A percentile compares a stretch with the other conserved stretches of the same genome.
These are phyloP conservation scores for Rhombomys opimus DNA, from an alignment of 2,113 vertebrate species.

Conservation along the genomic window DNA sequence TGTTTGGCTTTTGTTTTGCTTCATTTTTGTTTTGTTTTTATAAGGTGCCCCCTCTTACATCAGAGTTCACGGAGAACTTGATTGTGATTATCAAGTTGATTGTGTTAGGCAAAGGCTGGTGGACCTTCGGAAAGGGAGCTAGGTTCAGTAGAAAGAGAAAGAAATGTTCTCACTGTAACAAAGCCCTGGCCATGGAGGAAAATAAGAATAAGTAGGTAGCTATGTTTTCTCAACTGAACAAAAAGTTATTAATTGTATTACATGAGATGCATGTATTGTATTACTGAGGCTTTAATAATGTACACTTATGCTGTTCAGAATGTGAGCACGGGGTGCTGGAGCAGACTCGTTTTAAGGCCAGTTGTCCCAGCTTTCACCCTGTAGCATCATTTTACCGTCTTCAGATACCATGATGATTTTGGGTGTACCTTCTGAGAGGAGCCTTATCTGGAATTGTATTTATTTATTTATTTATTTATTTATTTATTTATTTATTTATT, in stretches of 20 bases:
- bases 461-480: too few species aligned
- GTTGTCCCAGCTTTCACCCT: too few species aligned
- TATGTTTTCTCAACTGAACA: neutral
- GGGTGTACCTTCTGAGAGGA: neutral
- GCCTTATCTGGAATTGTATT: too few species aligned
- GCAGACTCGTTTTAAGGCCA: neutral
- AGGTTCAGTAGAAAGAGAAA: neutral
- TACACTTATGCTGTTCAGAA: neutral
- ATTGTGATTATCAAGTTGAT: neutral
- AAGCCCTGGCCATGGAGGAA: neutral
- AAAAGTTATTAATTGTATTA: neutral
- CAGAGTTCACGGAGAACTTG: neutral
- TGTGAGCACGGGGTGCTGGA: neutral
- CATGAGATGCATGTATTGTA: neutral
- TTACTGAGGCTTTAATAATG: neutral
- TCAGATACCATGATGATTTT: too few species aligned
- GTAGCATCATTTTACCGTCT: accelerated
- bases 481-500: too few species aligned
- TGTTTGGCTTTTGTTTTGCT: neutral
- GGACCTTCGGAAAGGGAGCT: neutral
- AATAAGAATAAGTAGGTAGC: neutral
- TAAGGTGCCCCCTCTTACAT: neutral
- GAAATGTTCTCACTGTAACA: neutral
- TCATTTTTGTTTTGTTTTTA: neutral
- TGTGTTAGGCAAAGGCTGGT: neutral